Conservation (phyloP, 2,888 invertebrate species). For the Nasonovia ribisnigri region DNA sequence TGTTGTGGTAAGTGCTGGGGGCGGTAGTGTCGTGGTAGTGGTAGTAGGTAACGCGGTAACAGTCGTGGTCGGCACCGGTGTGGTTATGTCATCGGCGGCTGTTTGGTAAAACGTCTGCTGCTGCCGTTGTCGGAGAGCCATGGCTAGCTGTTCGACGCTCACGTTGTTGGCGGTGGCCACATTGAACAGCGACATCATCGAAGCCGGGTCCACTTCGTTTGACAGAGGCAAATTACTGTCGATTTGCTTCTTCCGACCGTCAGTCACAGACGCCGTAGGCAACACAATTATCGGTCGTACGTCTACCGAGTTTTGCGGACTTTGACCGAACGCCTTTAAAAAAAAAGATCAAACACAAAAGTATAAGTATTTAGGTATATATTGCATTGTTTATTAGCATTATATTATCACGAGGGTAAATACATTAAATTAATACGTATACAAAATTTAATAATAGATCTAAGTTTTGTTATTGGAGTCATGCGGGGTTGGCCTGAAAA, state of each 20-base stretch:
- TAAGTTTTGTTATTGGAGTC: background rate
- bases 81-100: constrained; percentile 70
- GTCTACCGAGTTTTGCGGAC: constrained; percentile 4
- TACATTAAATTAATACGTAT: background rate
- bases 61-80: constrained; percentile 72
- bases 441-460: background rate
- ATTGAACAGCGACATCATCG: constrained; percentile 70
- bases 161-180: constrained; percentile 82
- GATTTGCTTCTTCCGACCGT: background rate
- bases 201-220: constrained; percentile 67
- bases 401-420: background rate
- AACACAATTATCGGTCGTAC: constrained; percentile 23
- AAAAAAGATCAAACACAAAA: background rate
- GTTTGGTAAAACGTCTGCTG: constrained; percentile 65
- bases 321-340: constrained; percentile 37
- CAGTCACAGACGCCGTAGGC: background rate
- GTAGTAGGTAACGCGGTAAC: constrained; percentile 68
- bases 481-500: background rate
- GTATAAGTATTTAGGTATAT: background rate
- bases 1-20: constrained; percentile 70
- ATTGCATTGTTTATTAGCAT: background rate
- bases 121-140: constrained; percentile 72
- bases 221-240: constrained; percentile 2
- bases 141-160: constrained; percentile 82
- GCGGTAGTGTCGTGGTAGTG: constrained; percentile 71